Conservation (phyloP, 1,140 invertebrate species). For the Frieseomelitta varia region DNA sequence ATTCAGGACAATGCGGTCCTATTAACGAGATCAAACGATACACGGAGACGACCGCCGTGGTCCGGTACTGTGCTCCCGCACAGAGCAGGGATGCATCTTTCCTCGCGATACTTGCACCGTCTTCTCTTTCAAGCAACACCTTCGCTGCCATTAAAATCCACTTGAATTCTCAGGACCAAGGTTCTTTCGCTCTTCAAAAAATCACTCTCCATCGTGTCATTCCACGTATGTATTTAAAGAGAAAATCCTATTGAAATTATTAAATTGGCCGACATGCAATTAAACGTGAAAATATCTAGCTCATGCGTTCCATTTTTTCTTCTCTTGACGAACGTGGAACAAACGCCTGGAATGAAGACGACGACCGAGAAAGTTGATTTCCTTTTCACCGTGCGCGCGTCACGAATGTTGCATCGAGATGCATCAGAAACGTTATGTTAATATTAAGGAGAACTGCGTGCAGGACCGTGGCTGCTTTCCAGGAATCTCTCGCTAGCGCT, state of each 20-base stretch:
- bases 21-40: constrained; percentile 79
- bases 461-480: constrained; percentile 22
- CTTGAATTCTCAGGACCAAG: background rate
- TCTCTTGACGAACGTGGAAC: background rate
- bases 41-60: constrained; percentile 72
- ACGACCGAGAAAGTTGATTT: background rate
- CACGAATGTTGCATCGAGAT: constrained; percentile 2
- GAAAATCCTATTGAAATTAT: too few species aligned
- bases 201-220: background rate
- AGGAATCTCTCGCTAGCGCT: constrained; percentile 46
- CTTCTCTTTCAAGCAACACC: background rate
- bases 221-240: background rate
- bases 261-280: rapidly evolving
- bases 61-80: constrained; percentile 66
- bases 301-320: background rate
- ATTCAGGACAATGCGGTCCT: constrained; percentile 77
- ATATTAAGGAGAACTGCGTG: constrained; percentile 35
- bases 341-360: background rate
- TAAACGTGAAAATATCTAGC: background rate
- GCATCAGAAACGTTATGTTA: constrained; percentile 39
- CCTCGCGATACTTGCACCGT: background rate
- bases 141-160: background rate
- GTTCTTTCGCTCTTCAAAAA: background rate
- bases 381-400: background rate
- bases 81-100: constrained; percentile 66